Conservation (phyloP, 2,113 vertebrate species). For the Rhodinocichla rosea region DNA sequence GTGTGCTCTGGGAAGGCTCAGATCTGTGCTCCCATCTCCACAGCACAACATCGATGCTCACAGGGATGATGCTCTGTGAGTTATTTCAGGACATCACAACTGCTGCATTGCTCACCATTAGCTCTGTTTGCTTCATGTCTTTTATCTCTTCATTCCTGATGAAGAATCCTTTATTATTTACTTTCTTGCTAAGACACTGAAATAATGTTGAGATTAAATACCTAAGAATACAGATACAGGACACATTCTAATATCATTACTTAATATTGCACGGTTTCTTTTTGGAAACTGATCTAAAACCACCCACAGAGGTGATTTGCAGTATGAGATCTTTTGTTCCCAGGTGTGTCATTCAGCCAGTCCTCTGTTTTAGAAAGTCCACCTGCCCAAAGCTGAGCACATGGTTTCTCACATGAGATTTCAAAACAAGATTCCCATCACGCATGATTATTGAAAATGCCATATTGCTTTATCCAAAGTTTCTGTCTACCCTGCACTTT, state of each 20-base stretch:
- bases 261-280: background rate
- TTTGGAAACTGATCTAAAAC: background rate
- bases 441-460: background rate
- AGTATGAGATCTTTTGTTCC: background rate
- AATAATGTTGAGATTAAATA: background rate
- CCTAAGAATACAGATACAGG: background rate
- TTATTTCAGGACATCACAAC: background rate
- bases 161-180: background rate
- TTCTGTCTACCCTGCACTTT: background rate
- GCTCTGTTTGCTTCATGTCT: background rate
- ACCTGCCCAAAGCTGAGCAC: background rate
- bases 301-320: background rate
- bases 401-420: background rate
- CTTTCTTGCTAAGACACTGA: background rate
- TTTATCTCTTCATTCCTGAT: background rate
- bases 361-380: background rate
- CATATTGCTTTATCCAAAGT: background rate
- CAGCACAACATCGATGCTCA: background rate
- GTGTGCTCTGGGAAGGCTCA: background rate
- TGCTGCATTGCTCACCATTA: background rate
- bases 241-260: background rate
- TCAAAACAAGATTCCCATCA: background rate
- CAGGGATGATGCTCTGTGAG: background rate
- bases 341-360: background rate
- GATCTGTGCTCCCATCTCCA: rapidly evolving